phyloP scores from a whole-genome alignment of 2,888 invertebrate species.

The Pyrrhia umbra region DNA sequence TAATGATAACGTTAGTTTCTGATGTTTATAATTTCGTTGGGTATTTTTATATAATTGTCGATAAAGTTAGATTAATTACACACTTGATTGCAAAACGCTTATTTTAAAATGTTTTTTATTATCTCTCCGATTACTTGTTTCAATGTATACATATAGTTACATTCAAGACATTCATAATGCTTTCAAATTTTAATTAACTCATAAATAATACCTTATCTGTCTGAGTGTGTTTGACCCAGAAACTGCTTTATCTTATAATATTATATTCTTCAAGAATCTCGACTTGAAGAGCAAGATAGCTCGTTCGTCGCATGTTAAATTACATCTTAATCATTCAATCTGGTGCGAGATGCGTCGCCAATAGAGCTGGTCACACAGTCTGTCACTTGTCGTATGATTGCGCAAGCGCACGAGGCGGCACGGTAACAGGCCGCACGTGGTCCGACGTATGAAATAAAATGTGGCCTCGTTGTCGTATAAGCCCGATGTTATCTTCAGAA shows the following conservation, averaged over 20 bases:
- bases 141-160: not conserved
- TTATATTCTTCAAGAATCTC: slow-evolving; percentile 14
- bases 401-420: slow-evolving; percentile 51
- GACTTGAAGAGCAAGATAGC: slow-evolving; percentile 23
- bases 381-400: slow-evolving; percentile 49
- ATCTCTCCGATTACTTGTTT: not conserved
- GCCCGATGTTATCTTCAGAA: not conserved
- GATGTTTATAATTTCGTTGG: not conserved
- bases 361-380: slow-evolving; percentile 47
- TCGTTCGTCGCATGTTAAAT: slow-evolving; percentile 42
- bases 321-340: slow-evolving; percentile 60
- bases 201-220: slow-evolving; percentile 26
- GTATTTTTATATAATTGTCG: slow-evolving; percentile 15
- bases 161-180: not conserved
- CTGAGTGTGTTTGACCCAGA: slow-evolving; percentile 13
- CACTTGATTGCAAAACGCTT: not conserved
- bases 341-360: slow-evolving; percentile 50
- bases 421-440: slow-evolving; percentile 46
- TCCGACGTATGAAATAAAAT: slow-evolving; percentile 14
- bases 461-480: not conserved
- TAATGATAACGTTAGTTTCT: slow-evolving; percentile 4
- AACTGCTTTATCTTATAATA: slow-evolving; percentile 16
- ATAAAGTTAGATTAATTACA: slow-evolving; percentile 17
- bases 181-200: slow-evolving; percentile 16
- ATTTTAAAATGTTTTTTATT: slow-evolving; percentile 19